phyloP scores from a whole-genome alignment of 2,113 vertebrate genomes.

The Corythaixoides concolor region DNA sequence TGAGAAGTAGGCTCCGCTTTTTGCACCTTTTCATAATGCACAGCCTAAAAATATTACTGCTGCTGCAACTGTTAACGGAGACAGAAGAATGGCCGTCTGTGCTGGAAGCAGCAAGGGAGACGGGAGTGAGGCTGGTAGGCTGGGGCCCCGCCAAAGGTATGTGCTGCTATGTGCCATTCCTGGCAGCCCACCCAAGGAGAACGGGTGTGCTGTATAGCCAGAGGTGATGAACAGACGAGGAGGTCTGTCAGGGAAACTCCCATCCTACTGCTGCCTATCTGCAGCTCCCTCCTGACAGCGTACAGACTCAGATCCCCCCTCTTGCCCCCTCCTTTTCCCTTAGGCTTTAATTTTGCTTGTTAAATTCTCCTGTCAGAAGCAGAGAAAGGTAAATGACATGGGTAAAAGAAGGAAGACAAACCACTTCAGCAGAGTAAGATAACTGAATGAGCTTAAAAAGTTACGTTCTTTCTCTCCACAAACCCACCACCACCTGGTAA shows the following conservation, averaged over 20 bases:
- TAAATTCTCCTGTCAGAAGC: not conserved
- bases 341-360: conserved; percentile 18
- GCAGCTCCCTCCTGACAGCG: conserved; percentile 31
- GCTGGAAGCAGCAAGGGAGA: conserved; percentile 71
- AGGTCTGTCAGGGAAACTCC: conserved; percentile 75
- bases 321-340: not conserved
- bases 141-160: conserved; percentile 81
- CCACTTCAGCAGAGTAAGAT: not conserved
- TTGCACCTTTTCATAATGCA: conserved; percentile 42
- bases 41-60: conserved; percentile 38
- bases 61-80: conserved; percentile 28
- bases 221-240: conserved; percentile 83
- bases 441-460: not conserved
- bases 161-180: conserved; percentile 78
- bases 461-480: not conserved
- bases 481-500: not conserved
- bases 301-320: not conserved
- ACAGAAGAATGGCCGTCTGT: conserved; percentile 76
- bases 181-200: conserved; percentile 82
- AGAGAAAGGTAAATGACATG: not conserved
- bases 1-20: not conserved
- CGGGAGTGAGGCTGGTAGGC: conserved; percentile 71
- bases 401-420: not conserved
- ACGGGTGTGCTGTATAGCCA: conserved; percentile 73
- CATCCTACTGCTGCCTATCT: conserved; percentile 61